Conservation (phyloP, 2,113 vertebrate species). For the Lynx canadensis region DNA sequence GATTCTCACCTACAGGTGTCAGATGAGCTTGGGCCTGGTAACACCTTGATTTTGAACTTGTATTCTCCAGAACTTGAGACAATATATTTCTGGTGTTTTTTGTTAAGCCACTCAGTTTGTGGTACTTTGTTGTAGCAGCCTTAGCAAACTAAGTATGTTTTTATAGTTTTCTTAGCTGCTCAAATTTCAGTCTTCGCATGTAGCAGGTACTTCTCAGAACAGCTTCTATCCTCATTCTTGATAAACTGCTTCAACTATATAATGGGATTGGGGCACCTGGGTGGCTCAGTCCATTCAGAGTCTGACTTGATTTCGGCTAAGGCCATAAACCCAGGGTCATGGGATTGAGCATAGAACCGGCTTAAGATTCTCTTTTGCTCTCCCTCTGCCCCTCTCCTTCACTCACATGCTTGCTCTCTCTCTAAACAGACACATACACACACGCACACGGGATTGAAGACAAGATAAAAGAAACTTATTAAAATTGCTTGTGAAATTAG, state of each 20-base stretch:
- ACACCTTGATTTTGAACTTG: background rate
- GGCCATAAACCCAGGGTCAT: too few species aligned
- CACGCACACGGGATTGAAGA: background rate
- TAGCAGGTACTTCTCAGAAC: background rate
- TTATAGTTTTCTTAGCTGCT: background rate
- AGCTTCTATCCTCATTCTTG: background rate
- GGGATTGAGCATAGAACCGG: too few species aligned
- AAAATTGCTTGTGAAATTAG: background rate
- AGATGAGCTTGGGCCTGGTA: background rate
- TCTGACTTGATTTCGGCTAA: too few species aligned
- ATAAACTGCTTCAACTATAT: background rate
- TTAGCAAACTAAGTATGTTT: background rate
- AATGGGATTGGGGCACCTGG: background rate
- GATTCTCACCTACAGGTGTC: fast-evolving
- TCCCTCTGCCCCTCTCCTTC: too few species aligned
- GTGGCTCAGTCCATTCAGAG: too few species aligned
- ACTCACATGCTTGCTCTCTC: too few species aligned
- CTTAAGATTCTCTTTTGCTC: too few species aligned
- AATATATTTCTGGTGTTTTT: background rate
- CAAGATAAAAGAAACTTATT: background rate
- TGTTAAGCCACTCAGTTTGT: background rate
- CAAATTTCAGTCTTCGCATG: background rate
- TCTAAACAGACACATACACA: too few species aligned
- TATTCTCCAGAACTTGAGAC: background rate
- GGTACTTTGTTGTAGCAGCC: background rate